These are phyloP conservation scores for Calidris pygmaea DNA, from an alignment of 2,113 vertebrate species.

Conservation along the genomic window DNA sequence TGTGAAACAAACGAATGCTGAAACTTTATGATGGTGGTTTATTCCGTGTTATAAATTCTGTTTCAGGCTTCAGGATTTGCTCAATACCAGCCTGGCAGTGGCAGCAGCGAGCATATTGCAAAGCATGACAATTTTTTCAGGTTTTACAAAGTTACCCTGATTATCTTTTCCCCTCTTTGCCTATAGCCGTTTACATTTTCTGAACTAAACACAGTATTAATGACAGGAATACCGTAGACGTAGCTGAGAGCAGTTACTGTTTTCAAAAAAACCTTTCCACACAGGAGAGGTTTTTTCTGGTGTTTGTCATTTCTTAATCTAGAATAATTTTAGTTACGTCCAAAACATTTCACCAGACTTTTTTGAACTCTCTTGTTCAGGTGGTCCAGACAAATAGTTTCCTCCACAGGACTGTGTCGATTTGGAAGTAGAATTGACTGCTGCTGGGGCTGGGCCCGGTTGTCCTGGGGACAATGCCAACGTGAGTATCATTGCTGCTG, in stretches of 20 bases:
- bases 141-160: neutral
- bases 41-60: neutral
- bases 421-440: conserved; percentile 92
- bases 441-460: conserved; percentile 96
- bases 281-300: neutral
- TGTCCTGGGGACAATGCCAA: conserved; percentile 93
- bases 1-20: neutral
- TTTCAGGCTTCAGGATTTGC: neutral
- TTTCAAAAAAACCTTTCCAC: neutral
- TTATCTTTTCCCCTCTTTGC: neutral
- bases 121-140: neutral
- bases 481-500: conserved; percentile 85
- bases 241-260: neutral
- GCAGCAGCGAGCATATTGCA: neutral
- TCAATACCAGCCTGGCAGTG: conserved; percentile 11
- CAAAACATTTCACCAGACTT: neutral
- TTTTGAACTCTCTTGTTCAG: conserved; percentile 72
- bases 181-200: neutral
- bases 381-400: conserved; percentile 91
- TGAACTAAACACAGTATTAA: neutral
- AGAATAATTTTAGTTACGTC: neutral
- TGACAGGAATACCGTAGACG: neutral
- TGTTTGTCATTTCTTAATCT: neutral
- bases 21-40: neutral
- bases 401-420: conserved; percentile 87